A percentile compares a stretch with the other conserved stretches of the same genome.
These are phyloP conservation scores for Sesia apiformis DNA, from an alignment of 2,888 invertebrate genomes.

Conservation along the genomic window DNA sequence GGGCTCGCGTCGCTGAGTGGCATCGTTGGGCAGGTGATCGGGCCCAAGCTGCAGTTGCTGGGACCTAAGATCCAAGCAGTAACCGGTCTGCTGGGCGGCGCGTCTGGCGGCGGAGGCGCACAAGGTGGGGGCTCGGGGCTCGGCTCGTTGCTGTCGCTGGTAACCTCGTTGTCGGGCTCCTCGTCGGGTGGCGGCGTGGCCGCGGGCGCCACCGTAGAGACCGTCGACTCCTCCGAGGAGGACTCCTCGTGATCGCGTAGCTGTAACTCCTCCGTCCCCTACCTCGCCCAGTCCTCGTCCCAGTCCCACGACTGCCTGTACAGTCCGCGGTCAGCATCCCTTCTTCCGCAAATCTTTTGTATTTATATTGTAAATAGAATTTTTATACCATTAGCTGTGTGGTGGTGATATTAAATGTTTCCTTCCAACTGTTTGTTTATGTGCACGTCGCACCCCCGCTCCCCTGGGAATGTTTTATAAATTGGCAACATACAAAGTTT, in stretches of 20 bases:
- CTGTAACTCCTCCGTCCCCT: neutral
- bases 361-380: slow-evolving; percentile 70
- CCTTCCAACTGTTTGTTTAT: slow-evolving; percentile 46
- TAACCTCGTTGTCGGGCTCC: slow-evolving; percentile 62
- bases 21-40: slow-evolving; percentile 80
- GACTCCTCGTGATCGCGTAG: slow-evolving; percentile 48
- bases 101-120: slow-evolving; percentile 73
- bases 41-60: slow-evolving; percentile 80
- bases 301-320: slow-evolving; percentile 29
- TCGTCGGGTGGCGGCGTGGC: slow-evolving; percentile 52
- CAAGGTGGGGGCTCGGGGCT: slow-evolving; percentile 45
- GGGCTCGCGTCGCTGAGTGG: slow-evolving; percentile 76
- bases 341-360: slow-evolving; percentile 21
- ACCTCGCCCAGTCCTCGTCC: slow-evolving; percentile 2
- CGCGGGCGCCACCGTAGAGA: slow-evolving; percentile 53
- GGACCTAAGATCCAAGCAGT: slow-evolving; percentile 77
- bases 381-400: slow-evolving; percentile 38
- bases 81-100: slow-evolving; percentile 72
- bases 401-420: slow-evolving; percentile 60
- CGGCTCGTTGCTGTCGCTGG: slow-evolving; percentile 62
- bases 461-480: too few species aligned
- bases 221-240: slow-evolving; percentile 61
- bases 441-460: slow-evolving; percentile 28
- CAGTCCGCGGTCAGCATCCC: slow-evolving; percentile 32
- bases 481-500: too few species aligned